phyloP scores from a whole-genome alignment of 64 coral and sea anemone species.

The Stichodactyla helianthus region DNA sequence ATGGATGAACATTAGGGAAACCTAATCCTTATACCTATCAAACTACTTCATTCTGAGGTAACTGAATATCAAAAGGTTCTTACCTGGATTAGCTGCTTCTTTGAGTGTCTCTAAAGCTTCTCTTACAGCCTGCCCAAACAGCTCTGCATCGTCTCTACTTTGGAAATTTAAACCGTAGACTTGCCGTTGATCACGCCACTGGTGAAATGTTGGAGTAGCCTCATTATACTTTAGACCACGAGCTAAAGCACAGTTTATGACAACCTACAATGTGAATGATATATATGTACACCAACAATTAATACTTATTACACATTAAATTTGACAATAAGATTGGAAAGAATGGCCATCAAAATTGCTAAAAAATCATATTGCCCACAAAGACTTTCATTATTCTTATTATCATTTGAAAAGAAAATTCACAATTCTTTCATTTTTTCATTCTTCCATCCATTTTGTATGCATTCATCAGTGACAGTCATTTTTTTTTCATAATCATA shows the following conservation, averaged over 20 bases:
- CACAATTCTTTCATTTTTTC: not conserved
- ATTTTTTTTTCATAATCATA: no score
- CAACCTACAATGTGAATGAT: conserved; percentile 49
- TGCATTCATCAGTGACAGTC: not conserved
- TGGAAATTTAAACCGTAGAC: conserved; percentile 97
- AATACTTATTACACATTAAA: no score
- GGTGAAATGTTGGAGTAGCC: conserved; percentile 99
- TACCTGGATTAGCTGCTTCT: not conserved
- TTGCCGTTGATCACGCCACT: conserved; percentile 97
- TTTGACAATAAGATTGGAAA: no score
- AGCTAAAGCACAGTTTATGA: conserved; percentile 95
- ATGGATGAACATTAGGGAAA: no score
- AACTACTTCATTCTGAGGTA: not conserved
- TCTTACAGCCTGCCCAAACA: conserved; percentile 71
- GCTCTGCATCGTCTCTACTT: conserved; percentile 78
- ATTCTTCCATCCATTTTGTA: not conserved
- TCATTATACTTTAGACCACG: conserved; percentile 92
- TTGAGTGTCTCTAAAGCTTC: conserved; percentile 70
- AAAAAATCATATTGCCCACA: no score
- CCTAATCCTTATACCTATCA: no score
- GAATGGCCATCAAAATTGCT: no score
- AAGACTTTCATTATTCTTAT: no score
- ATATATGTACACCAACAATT: no score
- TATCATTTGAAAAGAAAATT: not conserved
- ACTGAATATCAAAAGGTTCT: not conserved